A percentile compares a stretch with the other conserved stretches of the same genome.
phyloP scores from a whole-genome alignment of 2,888 invertebrate genomes.

The Venustoraphidia nigricollis region DNA sequence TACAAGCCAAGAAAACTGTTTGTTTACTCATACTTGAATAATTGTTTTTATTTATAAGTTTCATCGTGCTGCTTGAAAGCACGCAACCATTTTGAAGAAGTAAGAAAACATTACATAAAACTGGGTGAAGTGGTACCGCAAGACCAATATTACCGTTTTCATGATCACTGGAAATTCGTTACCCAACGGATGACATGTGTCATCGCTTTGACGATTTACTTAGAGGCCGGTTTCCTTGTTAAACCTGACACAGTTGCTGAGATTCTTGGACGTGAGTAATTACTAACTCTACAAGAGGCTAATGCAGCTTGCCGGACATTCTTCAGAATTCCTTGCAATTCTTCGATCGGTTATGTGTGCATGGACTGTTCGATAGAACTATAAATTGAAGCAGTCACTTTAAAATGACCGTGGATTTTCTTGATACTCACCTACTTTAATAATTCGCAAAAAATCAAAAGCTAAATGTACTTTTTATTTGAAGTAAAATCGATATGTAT shows the following conservation, averaged over 20 bases:
- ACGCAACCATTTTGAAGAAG: conserved; percentile 46
- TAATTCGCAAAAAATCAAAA: no score
- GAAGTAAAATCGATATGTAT: no score
- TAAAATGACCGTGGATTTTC: no score
- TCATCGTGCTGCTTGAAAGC: conserved; percentile 45
- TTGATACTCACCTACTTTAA: no score
- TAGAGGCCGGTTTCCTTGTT: conserved; percentile 62
- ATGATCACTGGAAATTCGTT: conserved; percentile 76
- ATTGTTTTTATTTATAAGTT: conserved; percentile 29
- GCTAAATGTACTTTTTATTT: no score
- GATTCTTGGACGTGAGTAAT: conserved; percentile 57
- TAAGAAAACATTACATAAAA: conserved; percentile 44
- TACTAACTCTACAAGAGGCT: not conserved
- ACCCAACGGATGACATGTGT: conserved; percentile 69
- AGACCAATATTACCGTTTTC: conserved; percentile 73
- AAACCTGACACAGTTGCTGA: conserved; percentile 59
- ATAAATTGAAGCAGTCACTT: no score
- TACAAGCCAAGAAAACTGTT: not conserved
- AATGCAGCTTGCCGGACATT: not conserved
- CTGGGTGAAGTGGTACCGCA: conserved; percentile 51
- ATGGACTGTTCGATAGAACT: no score
- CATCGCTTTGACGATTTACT: conserved; percentile 60
- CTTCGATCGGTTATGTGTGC: no score
- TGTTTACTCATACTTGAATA: not conserved
- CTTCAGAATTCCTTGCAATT: not conserved